phyloP scores from a whole-genome alignment of 2,113 vertebrate genomes.

The Cathartes aura region DNA sequence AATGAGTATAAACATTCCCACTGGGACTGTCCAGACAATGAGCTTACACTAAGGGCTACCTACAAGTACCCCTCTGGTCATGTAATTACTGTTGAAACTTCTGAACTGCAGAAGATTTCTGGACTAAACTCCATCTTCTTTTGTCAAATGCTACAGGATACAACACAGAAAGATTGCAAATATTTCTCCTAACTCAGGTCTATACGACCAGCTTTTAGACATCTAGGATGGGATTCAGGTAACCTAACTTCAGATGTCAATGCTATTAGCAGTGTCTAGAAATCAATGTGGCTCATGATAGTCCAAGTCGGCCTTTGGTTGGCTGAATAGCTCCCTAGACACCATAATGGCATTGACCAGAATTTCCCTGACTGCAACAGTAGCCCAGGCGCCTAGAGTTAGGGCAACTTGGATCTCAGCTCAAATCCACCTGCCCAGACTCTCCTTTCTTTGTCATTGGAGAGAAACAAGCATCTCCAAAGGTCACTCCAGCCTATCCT shows the following conservation, averaged over 20 bases:
- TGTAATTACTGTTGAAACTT: background rate
- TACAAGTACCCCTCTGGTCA: background rate
- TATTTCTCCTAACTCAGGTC: background rate
- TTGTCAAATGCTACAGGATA: background rate
- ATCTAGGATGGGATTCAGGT: background rate
- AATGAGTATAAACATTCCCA: background rate
- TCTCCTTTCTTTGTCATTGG: background rate
- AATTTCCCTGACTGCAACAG: background rate
- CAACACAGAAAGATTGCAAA: background rate
- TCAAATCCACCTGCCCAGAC: background rate
- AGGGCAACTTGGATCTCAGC: background rate
- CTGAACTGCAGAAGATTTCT: background rate
- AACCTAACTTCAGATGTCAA: background rate
- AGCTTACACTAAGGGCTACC: background rate
- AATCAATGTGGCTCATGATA: background rate
- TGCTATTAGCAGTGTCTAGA: background rate
- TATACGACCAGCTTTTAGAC: background rate
- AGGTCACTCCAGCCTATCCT: background rate
- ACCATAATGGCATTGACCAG: background rate
- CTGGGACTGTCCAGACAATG: background rate
- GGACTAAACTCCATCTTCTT: background rate
- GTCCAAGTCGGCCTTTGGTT: background rate
- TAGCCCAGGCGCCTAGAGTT: fast-evolving
- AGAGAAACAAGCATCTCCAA: background rate
- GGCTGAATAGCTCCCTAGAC: background rate